Percentiles rank a stretch among this genome's conserved stretches.
These are phyloP conservation scores for Arrhamphus sclerolepis DNA, from an alignment of 2,797 vertebrate genomes.

Conservation along the genomic window DNA sequence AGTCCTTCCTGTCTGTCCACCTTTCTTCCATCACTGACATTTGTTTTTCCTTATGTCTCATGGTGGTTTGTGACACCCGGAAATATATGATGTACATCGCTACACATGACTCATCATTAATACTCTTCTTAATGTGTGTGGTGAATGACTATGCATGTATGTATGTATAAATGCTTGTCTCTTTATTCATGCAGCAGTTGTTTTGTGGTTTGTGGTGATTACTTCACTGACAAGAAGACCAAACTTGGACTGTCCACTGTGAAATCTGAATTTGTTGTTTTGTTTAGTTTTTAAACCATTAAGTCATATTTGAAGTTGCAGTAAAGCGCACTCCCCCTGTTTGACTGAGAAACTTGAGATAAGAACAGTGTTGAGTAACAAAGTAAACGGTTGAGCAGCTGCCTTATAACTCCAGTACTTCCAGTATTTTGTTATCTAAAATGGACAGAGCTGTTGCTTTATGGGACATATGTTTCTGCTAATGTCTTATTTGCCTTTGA, in stretches of 20 bases:
- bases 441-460: conserved; percentile 8
- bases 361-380: conserved; percentile 30
- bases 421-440: conserved; percentile 24
- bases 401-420: conserved; percentile 5
- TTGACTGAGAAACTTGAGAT: conserved; percentile 26
- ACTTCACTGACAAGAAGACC: background rate
- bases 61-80: background rate
- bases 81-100: too few species aligned
- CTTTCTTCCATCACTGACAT: conserved; percentile 10
- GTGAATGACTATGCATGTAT: too few species aligned
- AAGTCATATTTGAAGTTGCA: background rate
- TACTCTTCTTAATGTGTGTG: too few species aligned
- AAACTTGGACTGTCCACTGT: too few species aligned
- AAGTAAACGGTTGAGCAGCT: conserved; percentile 28
- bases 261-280: background rate
- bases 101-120: too few species aligned
- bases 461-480: background rate
- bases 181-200: conserved; percentile 22
- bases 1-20: conserved; percentile 63
- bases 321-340: conserved; percentile 8
- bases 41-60: background rate
- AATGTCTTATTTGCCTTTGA: conserved; percentile 41
- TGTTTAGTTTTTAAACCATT: background rate
- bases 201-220: conserved; percentile 11
- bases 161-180: background rate